Evolutionary conservation across 2,113 vertebrate genomes (phyloP).

Genomic region (Vimba vimba): DNA sequence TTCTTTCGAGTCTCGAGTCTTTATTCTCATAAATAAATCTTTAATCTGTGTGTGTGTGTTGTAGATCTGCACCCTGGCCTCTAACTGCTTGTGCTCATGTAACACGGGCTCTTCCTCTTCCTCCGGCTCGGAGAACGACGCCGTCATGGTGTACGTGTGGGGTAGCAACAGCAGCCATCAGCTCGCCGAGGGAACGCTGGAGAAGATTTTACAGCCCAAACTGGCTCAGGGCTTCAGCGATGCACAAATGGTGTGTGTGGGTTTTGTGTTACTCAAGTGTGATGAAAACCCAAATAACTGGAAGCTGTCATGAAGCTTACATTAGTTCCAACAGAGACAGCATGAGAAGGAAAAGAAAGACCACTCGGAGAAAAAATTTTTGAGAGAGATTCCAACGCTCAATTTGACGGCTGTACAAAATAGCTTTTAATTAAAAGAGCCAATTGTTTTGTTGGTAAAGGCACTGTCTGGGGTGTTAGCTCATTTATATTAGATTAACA

Average conservation of each 20-base stretch:
- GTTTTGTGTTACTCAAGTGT: conserved; percentile 12
- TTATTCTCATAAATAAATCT: background rate
- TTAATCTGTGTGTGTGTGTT: conserved; percentile 15
- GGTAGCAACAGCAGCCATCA: conserved; percentile 85
- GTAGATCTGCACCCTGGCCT: conserved; percentile 81
- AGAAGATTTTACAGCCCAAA: conserved; percentile 83
- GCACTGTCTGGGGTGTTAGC: background rate
- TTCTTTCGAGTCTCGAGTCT: background rate
- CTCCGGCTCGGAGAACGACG: conserved; percentile 67
- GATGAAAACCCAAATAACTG: conserved; percentile 9
- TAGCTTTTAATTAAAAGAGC: background rate
- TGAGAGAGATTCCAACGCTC: background rate
- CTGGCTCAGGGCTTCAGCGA: conserved; percentile 81
- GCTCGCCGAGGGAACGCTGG: conserved; percentile 81
- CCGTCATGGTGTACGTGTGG: conserved; percentile 81
- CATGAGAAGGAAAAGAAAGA: background rate
- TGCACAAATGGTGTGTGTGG: conserved; percentile 75
- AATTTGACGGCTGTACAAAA: background rate
- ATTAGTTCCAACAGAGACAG: background rate
- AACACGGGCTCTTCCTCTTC: conserved; percentile 65
- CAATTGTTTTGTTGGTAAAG: background rate
- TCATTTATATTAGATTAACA: background rate
- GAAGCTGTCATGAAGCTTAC: background rate
- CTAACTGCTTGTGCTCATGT: conserved; percentile 79
- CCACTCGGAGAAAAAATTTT: background rate